Evolutionary conservation across 2,888 invertebrate species (phyloP).

Genomic region (Conistra vaccinii): DNA sequence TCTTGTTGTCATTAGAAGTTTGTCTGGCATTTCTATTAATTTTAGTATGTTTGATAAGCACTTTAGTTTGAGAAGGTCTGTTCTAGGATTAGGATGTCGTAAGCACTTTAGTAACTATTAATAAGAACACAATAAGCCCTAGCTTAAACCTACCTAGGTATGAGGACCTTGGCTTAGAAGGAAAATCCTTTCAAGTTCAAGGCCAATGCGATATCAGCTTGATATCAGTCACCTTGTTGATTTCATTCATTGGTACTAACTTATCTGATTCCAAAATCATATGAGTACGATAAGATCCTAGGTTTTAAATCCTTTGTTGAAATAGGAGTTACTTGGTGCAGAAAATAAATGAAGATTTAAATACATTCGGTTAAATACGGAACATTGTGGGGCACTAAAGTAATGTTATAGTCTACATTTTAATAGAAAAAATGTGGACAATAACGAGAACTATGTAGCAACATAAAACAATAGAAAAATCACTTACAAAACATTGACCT

Average conservation of each 20-base stretch:
- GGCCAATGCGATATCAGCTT: conserved; percentile 9
- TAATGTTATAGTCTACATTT: neutral
- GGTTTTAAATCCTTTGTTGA: neutral
- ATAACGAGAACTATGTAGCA: neutral
- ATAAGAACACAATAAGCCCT: neutral
- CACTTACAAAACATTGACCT: conserved; percentile 8
- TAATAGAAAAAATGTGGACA: neutral
- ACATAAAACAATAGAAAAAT: neutral
- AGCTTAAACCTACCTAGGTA: too few relatives aligned
- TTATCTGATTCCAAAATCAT: conserved; percentile 9
- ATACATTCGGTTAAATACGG: neutral
- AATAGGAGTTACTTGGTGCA: neutral
- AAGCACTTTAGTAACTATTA: neutral
- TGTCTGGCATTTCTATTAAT: conserved; percentile 28
- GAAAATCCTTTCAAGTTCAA: conserved; percentile 31
- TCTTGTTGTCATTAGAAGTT: conserved; percentile 34
- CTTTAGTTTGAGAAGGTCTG: neutral
- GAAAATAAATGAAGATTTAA: neutral
- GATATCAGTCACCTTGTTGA: conserved; percentile 22
- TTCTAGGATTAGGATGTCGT: neutral
- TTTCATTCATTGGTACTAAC: neutral
- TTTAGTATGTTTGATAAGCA: neutral
- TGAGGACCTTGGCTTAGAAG: conserved; percentile 23
- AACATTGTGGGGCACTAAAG: neutral
- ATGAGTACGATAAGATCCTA: neutral